A percentile compares a stretch with the other conserved stretches of the same genome.
These are phyloP conservation scores for Erethizon dorsatum DNA, from an alignment of 2,797 vertebrate genomes.

Conservation along the genomic window DNA sequence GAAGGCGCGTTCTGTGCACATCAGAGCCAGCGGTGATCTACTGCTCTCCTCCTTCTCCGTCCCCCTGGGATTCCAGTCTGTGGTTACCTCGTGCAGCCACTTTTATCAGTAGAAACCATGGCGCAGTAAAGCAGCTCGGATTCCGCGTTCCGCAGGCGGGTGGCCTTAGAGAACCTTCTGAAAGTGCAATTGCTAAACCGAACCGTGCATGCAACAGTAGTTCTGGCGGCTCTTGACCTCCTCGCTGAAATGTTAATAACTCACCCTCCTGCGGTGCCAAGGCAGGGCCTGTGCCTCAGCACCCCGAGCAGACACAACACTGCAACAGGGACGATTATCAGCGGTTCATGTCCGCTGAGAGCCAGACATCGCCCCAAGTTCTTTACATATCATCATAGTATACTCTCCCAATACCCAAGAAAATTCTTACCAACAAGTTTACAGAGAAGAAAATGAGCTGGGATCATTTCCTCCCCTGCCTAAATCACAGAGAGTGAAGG, in stretches of 20 bases:
- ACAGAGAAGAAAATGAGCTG: neutral
- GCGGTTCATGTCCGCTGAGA: neutral
- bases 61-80: neutral
- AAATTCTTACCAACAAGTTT: neutral
- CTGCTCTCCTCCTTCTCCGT: neutral
- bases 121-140: neutral
- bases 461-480: neutral
- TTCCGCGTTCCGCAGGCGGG: neutral
- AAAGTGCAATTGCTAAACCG: neutral
- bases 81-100: neutral
- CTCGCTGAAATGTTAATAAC: neutral
- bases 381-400: constrained; percentile 93
- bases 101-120: neutral
- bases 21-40: neutral
- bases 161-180: neutral
- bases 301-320: neutral
- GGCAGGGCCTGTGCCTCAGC: neutral
- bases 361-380: neutral
- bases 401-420: constrained; percentile 88
- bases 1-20: neutral
- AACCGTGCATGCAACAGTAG: neutral
- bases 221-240: neutral
- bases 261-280: no score
- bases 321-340: neutral
- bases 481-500: neutral